phyloP scores from a whole-genome alignment of 2,113 vertebrate species.

The Noturus placidus region DNA sequence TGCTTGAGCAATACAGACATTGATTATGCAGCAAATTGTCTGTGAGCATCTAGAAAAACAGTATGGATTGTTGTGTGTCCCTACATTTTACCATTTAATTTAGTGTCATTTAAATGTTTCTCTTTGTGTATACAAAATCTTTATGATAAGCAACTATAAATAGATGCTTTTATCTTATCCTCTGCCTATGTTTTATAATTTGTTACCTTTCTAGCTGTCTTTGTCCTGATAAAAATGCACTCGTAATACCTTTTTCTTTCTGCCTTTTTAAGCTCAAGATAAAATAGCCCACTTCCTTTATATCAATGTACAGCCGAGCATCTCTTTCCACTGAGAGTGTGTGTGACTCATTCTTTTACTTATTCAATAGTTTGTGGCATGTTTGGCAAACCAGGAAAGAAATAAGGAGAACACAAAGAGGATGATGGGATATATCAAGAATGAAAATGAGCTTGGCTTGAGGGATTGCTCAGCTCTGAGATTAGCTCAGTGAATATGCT shows the following conservation, averaged over 20 bases:
- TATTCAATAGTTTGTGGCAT: constrained; percentile 41
- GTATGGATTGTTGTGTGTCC: constrained; percentile 2
- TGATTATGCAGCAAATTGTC: constrained; percentile 20
- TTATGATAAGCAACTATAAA: neutral
- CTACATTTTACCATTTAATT: neutral
- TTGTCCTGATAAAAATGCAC: constrained; percentile 31
- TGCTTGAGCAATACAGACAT: constrained; percentile 12
- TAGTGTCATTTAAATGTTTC: neutral
- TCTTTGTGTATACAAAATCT: neutral
- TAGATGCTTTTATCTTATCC: constrained; percentile 1
- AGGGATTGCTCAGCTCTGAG: constrained; percentile 47
- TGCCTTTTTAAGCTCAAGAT: constrained; percentile 44
- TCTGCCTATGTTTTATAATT: neutral
- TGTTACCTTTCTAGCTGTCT: constrained; percentile 18
- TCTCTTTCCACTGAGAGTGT: neutral
- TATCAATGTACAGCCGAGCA: neutral
- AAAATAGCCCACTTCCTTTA: constrained; percentile 47
- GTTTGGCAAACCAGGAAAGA: constrained; percentile 40
- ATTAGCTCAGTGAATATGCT: constrained; percentile 60
- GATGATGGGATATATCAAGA: constrained; percentile 21
- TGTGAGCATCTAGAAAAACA: neutral
- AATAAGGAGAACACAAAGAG: neutral
- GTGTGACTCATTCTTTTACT: constrained; percentile 10
- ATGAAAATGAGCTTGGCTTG: constrained; percentile 46
- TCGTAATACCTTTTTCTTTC: constrained; percentile 18